Evolutionary conservation across 1,140 invertebrate genomes (phyloP).

Genomic region (Chlorops oryzae): DNA sequence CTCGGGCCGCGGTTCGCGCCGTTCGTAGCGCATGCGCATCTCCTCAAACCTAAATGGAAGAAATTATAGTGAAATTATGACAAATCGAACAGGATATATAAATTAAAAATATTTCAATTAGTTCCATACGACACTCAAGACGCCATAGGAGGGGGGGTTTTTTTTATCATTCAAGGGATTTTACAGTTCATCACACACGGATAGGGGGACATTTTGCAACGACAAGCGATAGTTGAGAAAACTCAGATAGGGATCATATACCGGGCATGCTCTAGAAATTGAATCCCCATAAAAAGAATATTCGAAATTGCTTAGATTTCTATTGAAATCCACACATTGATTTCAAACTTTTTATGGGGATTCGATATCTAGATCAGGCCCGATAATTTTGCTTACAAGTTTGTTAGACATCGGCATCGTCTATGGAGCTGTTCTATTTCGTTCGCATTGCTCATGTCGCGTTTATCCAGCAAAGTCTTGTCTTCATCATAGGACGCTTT

Average conservation of each 20-base stretch:
- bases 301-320: too few species aligned
- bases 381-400: too few species aligned
- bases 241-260: too few species aligned
- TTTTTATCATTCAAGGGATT: constrained; percentile 20
- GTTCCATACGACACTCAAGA: constrained; percentile 15
- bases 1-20: constrained; percentile 51
- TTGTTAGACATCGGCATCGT: constrained; percentile 51
- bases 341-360: too few species aligned
- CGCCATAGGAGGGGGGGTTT: neutral
- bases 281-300: too few species aligned
- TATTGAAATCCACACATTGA: too few species aligned
- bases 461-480: constrained; percentile 40
- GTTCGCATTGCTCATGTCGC: constrained; percentile 48
- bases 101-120: too few species aligned
- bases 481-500: constrained; percentile 44
- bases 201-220: neutral
- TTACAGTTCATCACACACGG: constrained; percentile 21
- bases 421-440: constrained; percentile 52
- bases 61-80: too few species aligned
- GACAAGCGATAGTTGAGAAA: neutral
- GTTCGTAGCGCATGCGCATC: constrained; percentile 51
- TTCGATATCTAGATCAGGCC: too few species aligned
- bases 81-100: too few species aligned
- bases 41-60: constrained; percentile 50
- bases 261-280: too few species aligned